A percentile compares a stretch with the other conserved stretches of the same genome.
Evolutionary conservation across 2,113 vertebrate species (phyloP).

Genomic region (Caloenas nicobarica): DNA sequence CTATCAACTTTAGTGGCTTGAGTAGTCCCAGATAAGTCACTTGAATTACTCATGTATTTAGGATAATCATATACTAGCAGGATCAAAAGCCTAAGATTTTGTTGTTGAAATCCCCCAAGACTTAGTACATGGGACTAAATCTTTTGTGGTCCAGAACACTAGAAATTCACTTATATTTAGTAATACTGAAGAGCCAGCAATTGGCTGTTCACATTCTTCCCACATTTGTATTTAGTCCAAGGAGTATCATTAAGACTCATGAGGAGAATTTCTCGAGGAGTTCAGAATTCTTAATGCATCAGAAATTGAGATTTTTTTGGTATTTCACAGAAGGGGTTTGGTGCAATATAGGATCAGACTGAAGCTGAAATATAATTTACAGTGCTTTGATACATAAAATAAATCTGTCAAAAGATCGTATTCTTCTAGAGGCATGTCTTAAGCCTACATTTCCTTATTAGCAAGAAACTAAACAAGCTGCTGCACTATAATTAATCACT

Average conservation of each 20-base stretch:
- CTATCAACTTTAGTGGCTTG: background rate
- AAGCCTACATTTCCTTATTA: background rate
- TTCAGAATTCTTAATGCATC: background rate
- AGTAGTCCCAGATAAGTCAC: background rate
- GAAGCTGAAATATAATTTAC: background rate
- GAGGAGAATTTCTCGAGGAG: background rate
- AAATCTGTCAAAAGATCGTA: background rate
- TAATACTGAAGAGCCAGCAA: background rate
- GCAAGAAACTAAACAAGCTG: background rate
- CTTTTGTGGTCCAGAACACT: background rate
- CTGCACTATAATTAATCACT: background rate
- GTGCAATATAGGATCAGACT: background rate
- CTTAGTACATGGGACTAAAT: background rate
- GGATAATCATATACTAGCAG: background rate
- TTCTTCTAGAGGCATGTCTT: background rate
- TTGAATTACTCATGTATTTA: background rate
- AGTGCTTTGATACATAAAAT: background rate
- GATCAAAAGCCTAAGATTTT: conserved; percentile 14
- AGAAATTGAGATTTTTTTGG: background rate
- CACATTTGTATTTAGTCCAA: background rate
- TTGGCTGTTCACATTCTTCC: background rate
- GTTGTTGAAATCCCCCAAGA: background rate
- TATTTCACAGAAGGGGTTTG: background rate
- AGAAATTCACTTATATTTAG: background rate
- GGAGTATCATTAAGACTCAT: background rate